Percentiles rank a stretch among this genome's conserved stretches.
Conservation (phyloP, 2,797 vertebrate genomes). For the Notolabrus celidotus region DNA sequence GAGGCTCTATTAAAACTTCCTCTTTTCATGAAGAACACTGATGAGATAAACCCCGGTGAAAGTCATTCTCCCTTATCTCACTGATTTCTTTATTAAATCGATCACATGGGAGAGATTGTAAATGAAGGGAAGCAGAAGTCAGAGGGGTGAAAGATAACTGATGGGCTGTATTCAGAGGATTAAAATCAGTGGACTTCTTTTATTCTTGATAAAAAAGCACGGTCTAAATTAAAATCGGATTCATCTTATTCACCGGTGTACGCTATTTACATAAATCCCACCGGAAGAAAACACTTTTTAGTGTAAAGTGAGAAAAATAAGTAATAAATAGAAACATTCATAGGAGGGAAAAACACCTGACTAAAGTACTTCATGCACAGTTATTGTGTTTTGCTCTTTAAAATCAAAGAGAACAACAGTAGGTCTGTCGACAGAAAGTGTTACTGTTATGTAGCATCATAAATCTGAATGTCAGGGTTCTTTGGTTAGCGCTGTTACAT, state of each 20-base stretch:
- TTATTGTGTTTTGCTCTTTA: background rate
- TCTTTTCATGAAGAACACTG: background rate
- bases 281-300: background rate
- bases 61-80: background rate
- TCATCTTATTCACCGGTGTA: conserved; percentile 2
- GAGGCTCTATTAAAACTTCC: background rate
- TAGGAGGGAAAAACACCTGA: conserved; percentile 5
- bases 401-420: conserved; percentile 10
- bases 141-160: background rate
- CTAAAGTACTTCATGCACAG: background rate
- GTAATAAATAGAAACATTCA: background rate
- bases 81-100: conserved; percentile 21
- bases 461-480: conserved; percentile 17
- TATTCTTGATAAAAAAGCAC: background rate
- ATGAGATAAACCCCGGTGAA: conserved; percentile 14
- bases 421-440: background rate
- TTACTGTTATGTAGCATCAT: conserved; percentile 12
- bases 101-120: background rate
- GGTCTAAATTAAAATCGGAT: background rate
- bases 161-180: background rate
- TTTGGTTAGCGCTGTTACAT: conserved; percentile 15
- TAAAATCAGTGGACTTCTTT: background rate
- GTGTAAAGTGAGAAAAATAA: background rate
- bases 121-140: conserved; percentile 9
- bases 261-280: conserved; percentile 7